These are phyloP conservation scores for Ephialtes manifestator DNA, from an alignment of 2,888 invertebrate genomes.

Conservation along the genomic window DNA sequence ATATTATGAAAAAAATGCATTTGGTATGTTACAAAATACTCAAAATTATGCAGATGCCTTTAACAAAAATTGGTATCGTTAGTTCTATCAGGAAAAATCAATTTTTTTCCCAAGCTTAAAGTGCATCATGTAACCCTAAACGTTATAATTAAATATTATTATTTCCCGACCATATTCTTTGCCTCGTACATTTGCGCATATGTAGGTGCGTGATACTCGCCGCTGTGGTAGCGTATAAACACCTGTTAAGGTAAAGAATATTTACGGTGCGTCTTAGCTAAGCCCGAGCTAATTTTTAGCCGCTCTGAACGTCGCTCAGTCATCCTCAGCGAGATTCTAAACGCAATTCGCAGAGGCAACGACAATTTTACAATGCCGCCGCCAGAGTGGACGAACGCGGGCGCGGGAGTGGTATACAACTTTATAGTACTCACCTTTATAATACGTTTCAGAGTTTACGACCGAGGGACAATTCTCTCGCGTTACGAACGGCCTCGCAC, in stretches of 20 bases:
- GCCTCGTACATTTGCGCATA: slow-evolving; percentile 27
- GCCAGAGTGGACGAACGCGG: slow-evolving; percentile 48
- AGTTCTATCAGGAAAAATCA: neutral
- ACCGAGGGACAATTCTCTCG: slow-evolving; percentile 71
- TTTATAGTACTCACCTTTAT: slow-evolving; percentile 82
- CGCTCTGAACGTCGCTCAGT: neutral
- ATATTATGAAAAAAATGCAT: too few relatives aligned
- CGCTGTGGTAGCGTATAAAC: slow-evolving; percentile 6
- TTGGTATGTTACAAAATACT: too few relatives aligned
- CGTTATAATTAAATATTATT: neutral
- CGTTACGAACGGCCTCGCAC: slow-evolving; percentile 62
- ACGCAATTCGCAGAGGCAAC: slow-evolving; percentile 70
- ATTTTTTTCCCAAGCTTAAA: neutral
- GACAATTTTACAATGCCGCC: slow-evolving; percentile 82
- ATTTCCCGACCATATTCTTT: neutral
- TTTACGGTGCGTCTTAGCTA: slow-evolving; percentile 15
- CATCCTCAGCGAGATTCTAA: slow-evolving; percentile 1
- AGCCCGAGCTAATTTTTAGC: slow-evolving; percentile 7
- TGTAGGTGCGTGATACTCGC: slow-evolving; percentile 1
- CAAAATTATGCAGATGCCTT: neutral
- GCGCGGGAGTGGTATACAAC: slow-evolving; percentile 78
- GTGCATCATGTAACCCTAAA: neutral
- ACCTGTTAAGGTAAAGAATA: slow-evolving; percentile 5
- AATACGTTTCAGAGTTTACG: slow-evolving; percentile 81
- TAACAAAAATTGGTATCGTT: neutral